Base-by-base conservation (phyloP, 1,140 invertebrate species). In the Anthonomus grandis region DNA sequence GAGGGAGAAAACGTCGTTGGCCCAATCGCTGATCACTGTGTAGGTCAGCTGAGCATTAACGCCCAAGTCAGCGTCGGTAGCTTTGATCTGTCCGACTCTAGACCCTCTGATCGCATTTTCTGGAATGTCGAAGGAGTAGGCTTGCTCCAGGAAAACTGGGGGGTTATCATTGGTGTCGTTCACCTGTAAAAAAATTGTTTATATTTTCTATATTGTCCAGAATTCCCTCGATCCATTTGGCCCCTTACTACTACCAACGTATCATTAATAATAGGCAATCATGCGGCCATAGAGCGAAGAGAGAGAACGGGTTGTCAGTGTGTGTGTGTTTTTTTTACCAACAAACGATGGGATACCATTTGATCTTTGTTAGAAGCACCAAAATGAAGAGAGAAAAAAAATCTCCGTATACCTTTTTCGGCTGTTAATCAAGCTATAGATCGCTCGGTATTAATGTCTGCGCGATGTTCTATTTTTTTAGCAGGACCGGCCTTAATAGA, bases 81-180 rank as follows among this genome's bases (percentile, higher is more conserved):
- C 95, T 25, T 81, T 75, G 15, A 97, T 84, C 47, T 84, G 81
- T 1, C 93, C 93, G 22, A 96, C 86, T 54, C 86, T 78, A 47
- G 85, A 85, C 18, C 91, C 91, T 6, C 90, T 78, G 18, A 81
- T 79, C 9, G 88, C 84, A 72, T 93, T 90, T 74, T 97, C 94
- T 0, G 84, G 80, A 13, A 97, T 85, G 68, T 93, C 91, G 71
- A 94, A 93, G 8, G 91, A 93, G 70, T 95, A 95, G 0, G 87
- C 87, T 41, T 75, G 80, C 63, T 89, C 86, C 45, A 84, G 79
- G 75, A 97, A 97, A n/a, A 82, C 76, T 0, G 95, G 95, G 1
- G 90, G 84, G 73, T 96, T 95, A 79, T 97, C 94, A 70, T 97
- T 98, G 4, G 89, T 89, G 71, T 97, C 93, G 0, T 83, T 87